These are phyloP conservation scores for Phenganax stokvisi DNA, from an alignment of 92 coral and sea anemone species.

Conservation along the genomic window DNA sequence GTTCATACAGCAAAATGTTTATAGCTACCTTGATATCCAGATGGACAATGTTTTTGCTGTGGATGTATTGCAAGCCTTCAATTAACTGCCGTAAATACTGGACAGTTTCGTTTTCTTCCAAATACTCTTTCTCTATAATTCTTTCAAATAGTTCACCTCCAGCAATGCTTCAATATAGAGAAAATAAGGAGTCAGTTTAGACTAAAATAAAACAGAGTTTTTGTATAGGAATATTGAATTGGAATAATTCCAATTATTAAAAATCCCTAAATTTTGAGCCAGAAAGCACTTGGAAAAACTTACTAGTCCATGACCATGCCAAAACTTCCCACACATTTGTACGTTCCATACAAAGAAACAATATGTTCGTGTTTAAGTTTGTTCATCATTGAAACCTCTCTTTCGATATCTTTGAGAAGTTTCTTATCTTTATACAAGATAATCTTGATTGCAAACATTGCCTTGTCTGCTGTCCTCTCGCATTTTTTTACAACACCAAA, in stretches of 20 bases:
- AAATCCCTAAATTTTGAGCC: no score
- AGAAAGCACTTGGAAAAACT: constrained; percentile 32
- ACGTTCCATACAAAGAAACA: constrained; percentile 72
- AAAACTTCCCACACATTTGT: constrained; percentile 73
- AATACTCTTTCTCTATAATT: constrained; percentile 79
- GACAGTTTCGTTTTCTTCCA: constrained; percentile 90
- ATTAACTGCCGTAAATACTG: constrained; percentile 79
- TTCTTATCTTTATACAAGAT: constrained; percentile 73
- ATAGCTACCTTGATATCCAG: constrained; percentile 74
- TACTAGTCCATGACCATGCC: constrained; percentile 93
- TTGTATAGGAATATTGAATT: no score
- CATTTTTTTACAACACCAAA: constrained; percentile 86
- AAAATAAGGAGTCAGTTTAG: no score
- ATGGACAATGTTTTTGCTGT: constrained; percentile 77
- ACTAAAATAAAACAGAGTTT: no score
- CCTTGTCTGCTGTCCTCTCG: constrained; percentile 60
- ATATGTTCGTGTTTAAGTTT: constrained; percentile 70
- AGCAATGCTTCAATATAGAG: constrained; percentile 48
- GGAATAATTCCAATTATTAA: no score
- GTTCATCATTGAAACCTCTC: constrained; percentile 84
- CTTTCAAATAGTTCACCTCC: constrained; percentile 96
- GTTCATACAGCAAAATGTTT: background rate
- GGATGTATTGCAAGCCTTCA: constrained; percentile 79
- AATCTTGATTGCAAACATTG: constrained; percentile 73
- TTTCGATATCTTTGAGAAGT: constrained; percentile 66